Evolutionary conservation across 2,797 vertebrate genomes (phyloP), one percentile per base, ranked within the genome.

Genomic region (Decapterus maruadsi): DNA sequence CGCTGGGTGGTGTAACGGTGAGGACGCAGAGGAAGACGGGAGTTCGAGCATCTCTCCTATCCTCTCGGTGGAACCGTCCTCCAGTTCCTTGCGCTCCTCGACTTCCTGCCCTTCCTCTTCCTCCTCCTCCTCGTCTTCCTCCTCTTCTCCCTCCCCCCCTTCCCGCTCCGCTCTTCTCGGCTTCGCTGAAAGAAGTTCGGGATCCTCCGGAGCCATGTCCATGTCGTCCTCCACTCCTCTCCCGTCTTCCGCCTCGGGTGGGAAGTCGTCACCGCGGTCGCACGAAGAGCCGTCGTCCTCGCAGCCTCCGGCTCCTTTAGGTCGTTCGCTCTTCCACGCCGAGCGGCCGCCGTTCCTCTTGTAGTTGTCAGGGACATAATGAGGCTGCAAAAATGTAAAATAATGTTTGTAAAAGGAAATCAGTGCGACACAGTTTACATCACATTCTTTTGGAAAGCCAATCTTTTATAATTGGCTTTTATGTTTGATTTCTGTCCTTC

Each of bases 341-440:
- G 98, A 99, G 43, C 98, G 96, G 13, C 98, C 98, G 1, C 98
- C 98, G 0, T 99, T 99, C 80, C 98, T 95, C 94, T 99, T 99
- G 94, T 99, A 99, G 94, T 97, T 99, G 94, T 99, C 98, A 4
- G 98, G 98, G 73, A 99, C 97, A 6, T 99, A 98, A 92, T 99
- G 98, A 93, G 98, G 98, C 98, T 99, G 79, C 4, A 90, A 90
- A 17, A 68, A 80, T 40, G 2, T 34, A 17, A 80, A 58, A 57
- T 2, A n/a, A 3, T 4, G 13, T 68, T 65, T 34, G 13, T 9
- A 54, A 48, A 50, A 59, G 9, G 2, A 26, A 19, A 55, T 17
- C 12, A 46, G 13, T 22, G 40, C 53, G n/a, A 55, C 17, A 46
- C 14, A 9, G 11, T 54, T 70, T 14, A 40, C 12, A 63, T 56